Percentiles rank a stretch among this genome's conserved stretches.
phyloP scores from a whole-genome alignment of 2,888 invertebrate species.

The Nymphalis polychloros region DNA sequence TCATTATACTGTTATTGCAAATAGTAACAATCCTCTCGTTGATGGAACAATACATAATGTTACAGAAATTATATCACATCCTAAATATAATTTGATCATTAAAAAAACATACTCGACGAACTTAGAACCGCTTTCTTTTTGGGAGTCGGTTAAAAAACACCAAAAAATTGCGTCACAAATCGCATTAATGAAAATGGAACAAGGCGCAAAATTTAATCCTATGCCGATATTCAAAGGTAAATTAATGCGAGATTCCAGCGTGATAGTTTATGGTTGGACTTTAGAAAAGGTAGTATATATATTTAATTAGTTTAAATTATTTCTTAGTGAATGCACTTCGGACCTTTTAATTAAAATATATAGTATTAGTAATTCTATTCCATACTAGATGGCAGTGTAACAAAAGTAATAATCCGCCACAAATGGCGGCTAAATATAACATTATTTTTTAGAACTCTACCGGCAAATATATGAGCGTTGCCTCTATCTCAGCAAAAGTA shows the following conservation, averaged over 20 bases:
- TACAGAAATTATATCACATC: conserved; percentile 41
- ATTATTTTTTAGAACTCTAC: conserved; percentile 25
- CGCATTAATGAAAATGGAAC: conserved; percentile 46
- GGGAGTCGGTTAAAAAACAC: no score
- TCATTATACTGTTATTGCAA: conserved; percentile 51
- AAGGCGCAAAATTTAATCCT: conserved; percentile 30
- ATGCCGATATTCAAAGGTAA: conserved; percentile 29
- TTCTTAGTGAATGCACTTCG: neutral
- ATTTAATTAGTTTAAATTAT: neutral
- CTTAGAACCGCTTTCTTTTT: no score
- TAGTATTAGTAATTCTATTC: conserved; percentile 7
- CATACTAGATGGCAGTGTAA: conserved; percentile 11
- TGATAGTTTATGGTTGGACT: conserved; percentile 52
- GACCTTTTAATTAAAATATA: no score
- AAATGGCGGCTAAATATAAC: neutral
- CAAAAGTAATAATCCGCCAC: neutral
- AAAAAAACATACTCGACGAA: neutral
- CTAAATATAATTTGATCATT: conserved; percentile 18
- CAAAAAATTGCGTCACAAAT: neutral
- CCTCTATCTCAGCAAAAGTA: conserved; percentile 11
- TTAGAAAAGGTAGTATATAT: conserved; percentile 45
- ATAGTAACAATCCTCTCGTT: conserved; percentile 49
- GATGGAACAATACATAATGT: conserved; percentile 55
- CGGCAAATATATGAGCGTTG: conserved; percentile 22
- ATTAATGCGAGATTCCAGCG: conserved; percentile 26